Evolutionary conservation across 2,888 invertebrate species (phyloP), one percentile per base, ranked within the genome.

Genomic region (Cephalotes varians): DNA sequence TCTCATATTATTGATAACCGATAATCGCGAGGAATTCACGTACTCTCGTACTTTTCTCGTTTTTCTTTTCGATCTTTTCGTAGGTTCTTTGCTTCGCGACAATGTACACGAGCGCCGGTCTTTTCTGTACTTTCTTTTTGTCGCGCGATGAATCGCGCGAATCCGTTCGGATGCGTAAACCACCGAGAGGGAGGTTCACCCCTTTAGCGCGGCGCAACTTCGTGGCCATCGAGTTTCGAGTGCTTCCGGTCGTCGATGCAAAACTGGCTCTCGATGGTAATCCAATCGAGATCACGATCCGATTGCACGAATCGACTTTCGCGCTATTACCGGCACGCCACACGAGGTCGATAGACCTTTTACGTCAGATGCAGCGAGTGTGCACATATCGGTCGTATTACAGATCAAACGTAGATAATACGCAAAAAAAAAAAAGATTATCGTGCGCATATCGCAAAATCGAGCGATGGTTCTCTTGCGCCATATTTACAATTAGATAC

Each of bases 261-360:
- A 34, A 69, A 56, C 44, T 44, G 54, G 73, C 56, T 44, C 40
- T 31, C 21, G n/a, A 1, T 34, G 25, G 34, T 76, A 34, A 72
- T 44, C 77, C 34, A 71, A 44, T 79, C 34, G 77, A 56, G 77
- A 34, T 56, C 34, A 25, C 34, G 44, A 79, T 71, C 56, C n/a
- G 56, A 5, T 71, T 51, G 69, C 31, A 25, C 72, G 71, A 79
- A 79, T 79, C 56, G 31, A 79, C 77, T 76, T 67, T 71, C 34
- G 71, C 31, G 31, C 40, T 28, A 18, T 77, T 74, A 54, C 18
- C n/a, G 34, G 40, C 47, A n/a, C 28, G 25, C 15, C 0, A 15
- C 12, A 51, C 76, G n/a, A 44, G 18, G 44, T 56, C 67, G 54
- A 54, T 40, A 54, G 34, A 69, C 37, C 56, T 71, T 71, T 71